These are phyloP conservation scores for Heterocephalus glaber DNA, from an alignment of 2,113 vertebrate genomes.

Conservation along the genomic window DNA sequence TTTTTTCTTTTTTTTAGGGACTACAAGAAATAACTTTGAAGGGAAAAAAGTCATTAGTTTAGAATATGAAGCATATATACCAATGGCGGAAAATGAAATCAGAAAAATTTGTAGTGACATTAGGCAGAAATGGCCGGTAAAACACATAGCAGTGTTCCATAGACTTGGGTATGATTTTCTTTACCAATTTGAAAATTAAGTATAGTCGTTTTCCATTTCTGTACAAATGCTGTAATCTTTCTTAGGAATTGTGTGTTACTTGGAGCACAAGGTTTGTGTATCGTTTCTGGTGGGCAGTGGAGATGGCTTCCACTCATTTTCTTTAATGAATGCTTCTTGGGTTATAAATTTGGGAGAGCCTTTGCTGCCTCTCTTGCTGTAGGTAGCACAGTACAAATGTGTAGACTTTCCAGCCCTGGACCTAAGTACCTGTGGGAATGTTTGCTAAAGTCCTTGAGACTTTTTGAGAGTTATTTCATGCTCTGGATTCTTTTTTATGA, in stretches of 20 bases:
- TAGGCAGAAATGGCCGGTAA: constrained; percentile 91
- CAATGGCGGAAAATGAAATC: constrained; percentile 93
- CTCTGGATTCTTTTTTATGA: not conserved
- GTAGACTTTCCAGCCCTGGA: not conserved
- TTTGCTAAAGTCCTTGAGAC: not conserved
- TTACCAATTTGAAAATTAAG: not conserved
- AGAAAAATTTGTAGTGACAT: constrained; percentile 90
- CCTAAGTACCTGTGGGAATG: not conserved
- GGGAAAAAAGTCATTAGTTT: constrained; percentile 91
- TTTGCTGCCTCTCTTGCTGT: not conserved
- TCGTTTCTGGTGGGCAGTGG: not conserved
- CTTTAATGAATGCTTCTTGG: too few relatives aligned
- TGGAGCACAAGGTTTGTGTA: not conserved
- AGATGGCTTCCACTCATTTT: accelerated
- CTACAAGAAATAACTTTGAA: constrained; percentile 91
- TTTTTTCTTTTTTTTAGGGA: constrained; percentile 85
- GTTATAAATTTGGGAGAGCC: too few relatives aligned
- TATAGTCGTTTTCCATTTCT: not conserved
- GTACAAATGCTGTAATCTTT: not conserved
- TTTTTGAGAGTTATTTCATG: not conserved
- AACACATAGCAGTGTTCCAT: constrained; percentile 91
- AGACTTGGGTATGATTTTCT: constrained; percentile 91
- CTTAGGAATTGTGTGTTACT: accelerated
- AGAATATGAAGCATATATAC: constrained; percentile 93
- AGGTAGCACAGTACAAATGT: not conserved